Evolutionary conservation across 2,888 invertebrate genomes (phyloP).

Genomic region (Amphimallon solstitiale): DNA sequence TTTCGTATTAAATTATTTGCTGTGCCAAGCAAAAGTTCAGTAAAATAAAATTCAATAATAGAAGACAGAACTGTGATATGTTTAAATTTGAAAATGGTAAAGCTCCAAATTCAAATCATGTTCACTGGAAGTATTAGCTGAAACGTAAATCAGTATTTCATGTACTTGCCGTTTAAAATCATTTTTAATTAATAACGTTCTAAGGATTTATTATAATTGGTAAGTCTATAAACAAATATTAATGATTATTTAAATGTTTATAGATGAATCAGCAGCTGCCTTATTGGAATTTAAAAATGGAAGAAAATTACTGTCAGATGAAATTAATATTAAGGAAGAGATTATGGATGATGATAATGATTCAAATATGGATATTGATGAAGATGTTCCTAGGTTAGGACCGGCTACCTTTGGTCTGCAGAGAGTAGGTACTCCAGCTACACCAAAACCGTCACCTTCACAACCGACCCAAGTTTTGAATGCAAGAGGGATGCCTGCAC

Average conservation of each 20-base stretch:
- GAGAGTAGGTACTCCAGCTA: slow-evolving; percentile 82
- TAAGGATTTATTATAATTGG: slow-evolving; percentile 4
- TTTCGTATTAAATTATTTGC: slow-evolving; percentile 3
- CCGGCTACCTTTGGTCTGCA: slow-evolving; percentile 79
- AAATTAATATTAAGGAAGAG: slow-evolving; percentile 66
- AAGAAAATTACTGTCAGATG: slow-evolving; percentile 58
- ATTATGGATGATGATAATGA: slow-evolving; percentile 73
- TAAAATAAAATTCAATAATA: slow-evolving; percentile 35
- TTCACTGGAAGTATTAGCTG: slow-evolving; percentile 38
- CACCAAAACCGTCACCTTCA: slow-evolving; percentile 73
- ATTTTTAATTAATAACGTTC: background rate
- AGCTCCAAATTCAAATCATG: slow-evolving; percentile 60
- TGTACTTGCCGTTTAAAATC: slow-evolving; percentile 9
- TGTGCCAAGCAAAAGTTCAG: slow-evolving; percentile 3
- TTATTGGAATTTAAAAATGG: slow-evolving; percentile 69
- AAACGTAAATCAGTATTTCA: slow-evolving; percentile 13
- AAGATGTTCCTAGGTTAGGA: slow-evolving; percentile 77
- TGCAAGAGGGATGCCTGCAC: slow-evolving; percentile 88
- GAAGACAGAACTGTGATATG: slow-evolving; percentile 49
- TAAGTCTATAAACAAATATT: slow-evolving; percentile 15
- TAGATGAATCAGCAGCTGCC: slow-evolving; percentile 68
- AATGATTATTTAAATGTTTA: slow-evolving; percentile 45
- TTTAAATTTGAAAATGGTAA: slow-evolving; percentile 62
- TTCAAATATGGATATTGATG: slow-evolving; percentile 65
- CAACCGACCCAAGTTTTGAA: slow-evolving; percentile 85